phyloP scores from a whole-genome alignment of 2,888 invertebrate genomes.

The Parnassius orleans region DNA sequence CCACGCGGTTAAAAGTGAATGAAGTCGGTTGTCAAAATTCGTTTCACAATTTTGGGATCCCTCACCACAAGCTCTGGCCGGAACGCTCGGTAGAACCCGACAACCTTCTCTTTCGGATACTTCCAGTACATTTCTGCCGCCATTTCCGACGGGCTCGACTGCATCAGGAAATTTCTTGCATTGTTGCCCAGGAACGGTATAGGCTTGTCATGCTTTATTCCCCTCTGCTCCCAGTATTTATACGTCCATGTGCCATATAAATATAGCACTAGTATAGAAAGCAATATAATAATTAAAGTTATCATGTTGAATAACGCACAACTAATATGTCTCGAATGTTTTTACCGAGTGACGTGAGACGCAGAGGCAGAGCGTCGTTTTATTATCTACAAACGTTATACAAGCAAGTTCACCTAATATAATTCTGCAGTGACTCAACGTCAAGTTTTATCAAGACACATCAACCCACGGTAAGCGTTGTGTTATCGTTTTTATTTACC shows the following conservation, averaged over 20 bases:
- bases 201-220: not conserved
- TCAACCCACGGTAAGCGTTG: too few relatives aligned
- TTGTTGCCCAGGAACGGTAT: constrained; percentile 7
- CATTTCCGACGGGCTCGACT: not conserved
- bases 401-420: too few relatives aligned
- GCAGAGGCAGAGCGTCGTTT: not conserved
- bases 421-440: too few relatives aligned
- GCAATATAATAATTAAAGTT: not conserved
- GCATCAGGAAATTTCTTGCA: not conserved
- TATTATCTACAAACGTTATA: not conserved
- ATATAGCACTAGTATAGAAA: not conserved
- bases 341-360: not conserved
- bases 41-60: constrained; percentile 51
- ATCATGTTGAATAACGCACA: not conserved
- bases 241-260: not conserved
- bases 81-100: constrained; percentile 49
- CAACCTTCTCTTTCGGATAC: constrained; percentile 45
- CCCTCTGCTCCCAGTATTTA: constrained; percentile 3
- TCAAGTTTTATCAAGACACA: too few relatives aligned
- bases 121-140: not conserved
- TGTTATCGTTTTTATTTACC: too few relatives aligned
- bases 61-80: constrained; percentile 47
- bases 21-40: constrained; percentile 48
- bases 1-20: constrained; percentile 48
- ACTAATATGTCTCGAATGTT: not conserved